Evolutionary conservation across 2,888 invertebrate species (phyloP).

Genomic region (Pecten maximus): DNA sequence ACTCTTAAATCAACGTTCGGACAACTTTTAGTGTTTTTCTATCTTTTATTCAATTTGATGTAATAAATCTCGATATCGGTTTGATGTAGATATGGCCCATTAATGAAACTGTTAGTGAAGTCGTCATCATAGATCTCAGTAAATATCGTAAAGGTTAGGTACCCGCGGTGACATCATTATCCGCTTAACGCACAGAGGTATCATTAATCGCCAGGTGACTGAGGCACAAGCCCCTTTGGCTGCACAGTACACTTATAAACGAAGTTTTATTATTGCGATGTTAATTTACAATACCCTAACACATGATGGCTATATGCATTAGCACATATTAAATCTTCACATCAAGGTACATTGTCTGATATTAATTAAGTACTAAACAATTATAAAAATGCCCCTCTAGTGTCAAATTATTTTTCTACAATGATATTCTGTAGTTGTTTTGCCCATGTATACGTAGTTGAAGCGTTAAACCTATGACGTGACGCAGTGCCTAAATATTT

Average conservation of each 20-base stretch:
- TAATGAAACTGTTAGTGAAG: too few relatives aligned
- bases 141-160: not conserved
- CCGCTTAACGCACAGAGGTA: not conserved
- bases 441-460: not conserved
- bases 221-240: not conserved
- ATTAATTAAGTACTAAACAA: not conserved
- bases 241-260: not conserved
- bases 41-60: too few relatives aligned
- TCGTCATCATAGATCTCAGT: not conserved
- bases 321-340: not conserved
- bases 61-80: too few relatives aligned
- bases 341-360: not conserved
- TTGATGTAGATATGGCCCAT: too few relatives aligned
- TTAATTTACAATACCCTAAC: not conserved
- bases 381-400: not conserved
- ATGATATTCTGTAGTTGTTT: not conserved
- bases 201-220: not conserved
- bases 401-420: not conserved
- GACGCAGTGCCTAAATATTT: not conserved
- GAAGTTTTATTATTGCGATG: not conserved
- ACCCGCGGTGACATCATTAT: not conserved
- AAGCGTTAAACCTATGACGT: not conserved
- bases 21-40: too few relatives aligned
- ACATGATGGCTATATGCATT: not conserved
- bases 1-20: too few relatives aligned